Percentiles rank a stretch among this genome's conserved stretches.
Evolutionary conservation across 2,113 vertebrate genomes (phyloP).

Genomic region (Takifugu bimaculatus): DNA sequence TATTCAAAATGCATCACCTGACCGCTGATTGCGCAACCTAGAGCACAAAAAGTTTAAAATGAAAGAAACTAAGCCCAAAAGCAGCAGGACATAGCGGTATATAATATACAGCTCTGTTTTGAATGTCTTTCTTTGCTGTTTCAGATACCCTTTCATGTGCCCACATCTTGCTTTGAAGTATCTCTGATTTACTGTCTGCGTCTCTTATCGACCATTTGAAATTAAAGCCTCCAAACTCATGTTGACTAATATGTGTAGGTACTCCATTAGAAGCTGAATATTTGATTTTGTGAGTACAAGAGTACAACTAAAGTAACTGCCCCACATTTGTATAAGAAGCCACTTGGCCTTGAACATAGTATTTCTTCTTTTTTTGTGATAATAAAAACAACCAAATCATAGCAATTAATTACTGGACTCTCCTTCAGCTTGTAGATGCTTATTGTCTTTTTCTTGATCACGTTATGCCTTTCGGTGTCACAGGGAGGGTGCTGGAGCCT

Average conservation of each 20-base stretch:
- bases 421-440: conserved; percentile 21
- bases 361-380: conserved; percentile 58
- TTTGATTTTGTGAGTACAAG: conserved; percentile 59
- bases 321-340: conserved; percentile 63
- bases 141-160: conserved; percentile 27
- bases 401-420: conserved; percentile 45
- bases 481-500: too few relatives aligned
- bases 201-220: conserved; percentile 53
- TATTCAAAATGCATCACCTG: too few relatives aligned
- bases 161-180: conserved; percentile 59
- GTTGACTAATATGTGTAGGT: conserved; percentile 47
- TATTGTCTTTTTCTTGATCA: too few relatives aligned
- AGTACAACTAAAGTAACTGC: conserved; percentile 62
- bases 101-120: too few relatives aligned
- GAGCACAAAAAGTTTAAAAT: too few relatives aligned
- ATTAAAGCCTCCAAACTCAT: conserved; percentile 53
- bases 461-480: too few relatives aligned
- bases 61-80: too few relatives aligned
- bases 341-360: conserved; percentile 61
- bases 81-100: too few relatives aligned
- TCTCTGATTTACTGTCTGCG: conserved; percentile 63
- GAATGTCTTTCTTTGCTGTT: too few relatives aligned
- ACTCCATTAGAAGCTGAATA: conserved; percentile 64
- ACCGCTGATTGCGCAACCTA: too few relatives aligned
- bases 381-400: conserved; percentile 56